Percentiles rank a stretch among this genome's conserved stretches.
These are phyloP conservation scores for Sebastes glaucus DNA, from an alignment of 2,797 vertebrate genomes.

Conservation along the genomic window DNA sequence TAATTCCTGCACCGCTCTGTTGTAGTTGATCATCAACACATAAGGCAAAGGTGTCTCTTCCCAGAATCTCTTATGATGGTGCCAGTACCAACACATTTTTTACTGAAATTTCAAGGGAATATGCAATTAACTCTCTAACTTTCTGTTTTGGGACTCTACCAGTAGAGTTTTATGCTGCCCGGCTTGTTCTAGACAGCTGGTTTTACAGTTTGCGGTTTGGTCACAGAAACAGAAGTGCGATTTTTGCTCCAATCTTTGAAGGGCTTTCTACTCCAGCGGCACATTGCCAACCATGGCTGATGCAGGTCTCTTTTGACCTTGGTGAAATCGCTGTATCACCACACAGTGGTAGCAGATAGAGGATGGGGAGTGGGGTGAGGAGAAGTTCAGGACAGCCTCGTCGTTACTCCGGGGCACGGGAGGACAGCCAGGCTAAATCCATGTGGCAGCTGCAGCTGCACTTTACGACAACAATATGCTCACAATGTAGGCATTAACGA, in stretches of 20 bases:
- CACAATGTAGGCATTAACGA: constrained; percentile 30
- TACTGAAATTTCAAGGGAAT: neutral
- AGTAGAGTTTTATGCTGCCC: neutral
- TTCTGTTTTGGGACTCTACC: neutral
- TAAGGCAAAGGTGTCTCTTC: neutral
- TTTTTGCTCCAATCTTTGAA: constrained; percentile 1
- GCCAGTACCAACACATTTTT: neutral
- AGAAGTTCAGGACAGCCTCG: constrained; percentile 49
- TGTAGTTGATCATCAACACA: neutral
- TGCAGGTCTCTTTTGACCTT: constrained; percentile 35
- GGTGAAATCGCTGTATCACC: constrained; percentile 31
- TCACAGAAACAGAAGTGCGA: neutral
- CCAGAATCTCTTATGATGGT: neutral
- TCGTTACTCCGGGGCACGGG: neutral
- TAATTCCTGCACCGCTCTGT: neutral
- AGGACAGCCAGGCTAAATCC: constrained; percentile 37
- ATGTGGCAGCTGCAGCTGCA: constrained; percentile 3
- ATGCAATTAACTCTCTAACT: neutral
- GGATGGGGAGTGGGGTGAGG: constrained; percentile 32
- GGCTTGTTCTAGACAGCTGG: neutral
- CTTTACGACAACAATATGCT: constrained; percentile 31
- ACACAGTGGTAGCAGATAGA: neutral
- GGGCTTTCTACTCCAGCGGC: constrained; percentile 1
- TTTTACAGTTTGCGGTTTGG: constrained; percentile 17
- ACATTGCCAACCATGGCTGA: neutral